Conservation (phyloP, 2,113 vertebrate species). For the Leucoraja erinaceus region DNA sequence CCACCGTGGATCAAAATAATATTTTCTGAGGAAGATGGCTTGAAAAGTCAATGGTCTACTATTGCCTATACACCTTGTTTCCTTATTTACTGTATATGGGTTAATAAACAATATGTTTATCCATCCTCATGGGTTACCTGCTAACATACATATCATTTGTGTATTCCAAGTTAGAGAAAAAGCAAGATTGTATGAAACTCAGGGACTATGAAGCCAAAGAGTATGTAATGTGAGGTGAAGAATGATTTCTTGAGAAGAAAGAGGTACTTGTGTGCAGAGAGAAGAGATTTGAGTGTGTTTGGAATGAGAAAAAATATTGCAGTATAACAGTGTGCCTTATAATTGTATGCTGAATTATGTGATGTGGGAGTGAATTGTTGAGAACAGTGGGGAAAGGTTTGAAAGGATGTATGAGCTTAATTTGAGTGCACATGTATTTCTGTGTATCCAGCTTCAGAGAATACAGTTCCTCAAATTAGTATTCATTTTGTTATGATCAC, state of each 20-base stretch:
- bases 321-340: neutral
- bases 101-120: too few relatives aligned
- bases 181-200: neutral
- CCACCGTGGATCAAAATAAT: too few relatives aligned
- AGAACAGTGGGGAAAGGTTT: neutral
- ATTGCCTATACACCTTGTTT: too few relatives aligned
- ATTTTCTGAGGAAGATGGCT: too few relatives aligned
- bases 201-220: neutral
- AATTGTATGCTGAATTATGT: neutral
- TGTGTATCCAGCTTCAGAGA: neutral
- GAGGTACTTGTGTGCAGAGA: too few relatives aligned
- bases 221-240: neutral
- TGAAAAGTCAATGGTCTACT: too few relatives aligned
- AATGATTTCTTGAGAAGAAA: neutral
- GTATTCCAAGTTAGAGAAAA: neutral
- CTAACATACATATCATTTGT: too few relatives aligned
- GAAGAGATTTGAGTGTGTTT: neutral
- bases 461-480: neutral
- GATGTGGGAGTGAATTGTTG: neutral
- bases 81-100: too few relatives aligned
- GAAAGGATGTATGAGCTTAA: neutral
- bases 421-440: neutral
- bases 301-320: neutral
- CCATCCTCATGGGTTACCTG: too few relatives aligned
- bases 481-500: neutral